Evolutionary conservation across 2,113 vertebrate species (phyloP).

Genomic region (Antigone vipio): DNA sequence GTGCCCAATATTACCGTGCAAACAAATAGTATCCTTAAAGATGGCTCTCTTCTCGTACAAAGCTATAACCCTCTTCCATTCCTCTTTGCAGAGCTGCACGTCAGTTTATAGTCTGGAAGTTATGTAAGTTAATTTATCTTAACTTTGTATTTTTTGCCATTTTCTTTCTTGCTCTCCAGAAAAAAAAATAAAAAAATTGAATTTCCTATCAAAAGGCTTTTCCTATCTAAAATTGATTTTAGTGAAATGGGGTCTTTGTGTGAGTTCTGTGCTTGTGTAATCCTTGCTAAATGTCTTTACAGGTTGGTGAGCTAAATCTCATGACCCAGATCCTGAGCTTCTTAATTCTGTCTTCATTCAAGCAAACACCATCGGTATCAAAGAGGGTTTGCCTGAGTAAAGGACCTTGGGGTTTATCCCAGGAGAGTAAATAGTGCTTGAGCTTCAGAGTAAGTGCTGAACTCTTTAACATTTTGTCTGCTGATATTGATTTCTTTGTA

Average conservation of each 20-base stretch:
- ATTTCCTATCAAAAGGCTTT: not conserved
- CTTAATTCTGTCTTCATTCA: slow-evolving; percentile 3
- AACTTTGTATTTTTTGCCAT: not conserved
- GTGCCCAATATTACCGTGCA: too few relatives aligned
- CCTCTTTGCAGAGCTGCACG: not conserved
- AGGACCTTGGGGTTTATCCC: not conserved
- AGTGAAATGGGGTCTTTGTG: not conserved
- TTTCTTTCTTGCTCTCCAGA: not conserved
- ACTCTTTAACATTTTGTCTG: not conserved
- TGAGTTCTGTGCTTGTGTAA: not conserved
- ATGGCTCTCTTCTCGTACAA: not conserved
- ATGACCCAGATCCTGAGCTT: not conserved
- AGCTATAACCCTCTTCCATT: not conserved
- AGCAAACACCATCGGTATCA: not conserved
- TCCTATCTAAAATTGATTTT: not conserved
- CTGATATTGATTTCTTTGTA: not conserved
- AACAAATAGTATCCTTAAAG: not conserved
- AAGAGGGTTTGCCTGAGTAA: not conserved
- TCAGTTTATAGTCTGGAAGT: not conserved
- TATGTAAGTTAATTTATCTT: not conserved
- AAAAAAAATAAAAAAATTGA: not conserved
- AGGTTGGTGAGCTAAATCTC: not conserved
- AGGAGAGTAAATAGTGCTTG: not conserved
- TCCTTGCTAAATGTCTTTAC: not conserved
- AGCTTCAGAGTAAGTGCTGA: not conserved